phyloP scores from a whole-genome alignment of 1,140 invertebrate genomes.

The Scaptodrosophila lebanonensis region DNA sequence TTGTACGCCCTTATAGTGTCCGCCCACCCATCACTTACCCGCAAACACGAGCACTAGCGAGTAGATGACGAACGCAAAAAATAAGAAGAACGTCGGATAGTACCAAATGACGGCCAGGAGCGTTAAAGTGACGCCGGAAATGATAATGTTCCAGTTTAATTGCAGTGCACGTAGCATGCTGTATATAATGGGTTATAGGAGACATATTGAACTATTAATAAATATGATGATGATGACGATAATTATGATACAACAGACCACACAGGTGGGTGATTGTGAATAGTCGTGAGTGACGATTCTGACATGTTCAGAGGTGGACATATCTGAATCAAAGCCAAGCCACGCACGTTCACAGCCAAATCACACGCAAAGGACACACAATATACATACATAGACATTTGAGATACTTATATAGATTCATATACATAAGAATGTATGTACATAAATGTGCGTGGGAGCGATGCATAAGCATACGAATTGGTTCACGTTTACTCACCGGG shows the following conservation, averaged over 20 bases:
- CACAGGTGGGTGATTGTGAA: too few relatives aligned
- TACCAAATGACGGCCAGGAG: constrained; percentile 75
- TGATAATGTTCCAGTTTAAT: constrained; percentile 72
- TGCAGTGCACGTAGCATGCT: constrained; percentile 63
- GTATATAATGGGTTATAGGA: constrained; percentile 3
- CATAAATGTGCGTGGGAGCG: constrained; percentile 10
- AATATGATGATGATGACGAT: neutral
- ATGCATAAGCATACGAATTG: constrained; percentile 19
- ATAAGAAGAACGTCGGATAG: constrained; percentile 74
- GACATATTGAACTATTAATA: constrained; percentile 3
- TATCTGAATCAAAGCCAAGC: too few relatives aligned
- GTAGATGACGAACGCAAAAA: constrained; percentile 71
- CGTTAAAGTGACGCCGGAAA: constrained; percentile 62
- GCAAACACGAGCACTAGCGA: constrained; percentile 65
- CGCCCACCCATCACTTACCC: constrained; percentile 58
- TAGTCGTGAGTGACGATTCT: too few relatives aligned
- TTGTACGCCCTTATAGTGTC: neutral
- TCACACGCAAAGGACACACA: constrained; percentile 1
- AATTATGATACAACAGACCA: too few relatives aligned
- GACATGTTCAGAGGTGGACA: too few relatives aligned
- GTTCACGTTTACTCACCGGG: constrained; percentile 35
- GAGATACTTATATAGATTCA: neutral
- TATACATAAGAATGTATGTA: constrained; percentile 3
- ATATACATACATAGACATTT: neutral
- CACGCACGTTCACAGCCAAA: neutral